Evolutionary conservation across 2,888 invertebrate species (phyloP).

Genomic region (Achlya flavicornis): DNA sequence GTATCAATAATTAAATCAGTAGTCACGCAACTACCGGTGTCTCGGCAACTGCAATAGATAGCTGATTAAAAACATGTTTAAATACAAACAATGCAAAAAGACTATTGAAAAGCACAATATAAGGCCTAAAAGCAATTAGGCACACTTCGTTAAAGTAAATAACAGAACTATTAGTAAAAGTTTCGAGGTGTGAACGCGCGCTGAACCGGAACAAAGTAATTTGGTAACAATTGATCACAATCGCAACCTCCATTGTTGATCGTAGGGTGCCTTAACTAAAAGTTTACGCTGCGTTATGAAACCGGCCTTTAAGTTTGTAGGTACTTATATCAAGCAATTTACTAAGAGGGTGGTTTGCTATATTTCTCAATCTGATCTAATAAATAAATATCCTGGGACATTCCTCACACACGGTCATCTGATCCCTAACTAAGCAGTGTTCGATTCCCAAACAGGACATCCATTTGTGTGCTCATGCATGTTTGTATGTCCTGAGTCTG

Average conservation of each 20-base stretch:
- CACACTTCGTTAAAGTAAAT: conserved; percentile 12
- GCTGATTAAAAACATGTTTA: neutral
- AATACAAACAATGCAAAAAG: neutral
- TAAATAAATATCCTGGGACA: too few species aligned
- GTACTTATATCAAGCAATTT: neutral
- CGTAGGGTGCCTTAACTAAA: conserved; percentile 7
- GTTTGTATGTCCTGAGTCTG: too few species aligned
- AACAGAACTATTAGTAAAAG: conserved; percentile 4
- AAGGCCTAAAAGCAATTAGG: conserved; percentile 10
- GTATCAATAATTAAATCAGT: neutral
- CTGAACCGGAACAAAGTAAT: conserved; percentile 7
- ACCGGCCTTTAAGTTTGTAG: neutral
- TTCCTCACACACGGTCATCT: too few species aligned
- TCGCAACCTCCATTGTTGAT: conserved; percentile 2
- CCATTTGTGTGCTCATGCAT: too few species aligned
- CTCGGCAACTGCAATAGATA: neutral
- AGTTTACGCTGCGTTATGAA: conserved; percentile 4
- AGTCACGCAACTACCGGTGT: neutral
- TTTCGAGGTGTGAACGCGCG: conserved; percentile 7
- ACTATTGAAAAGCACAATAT: conserved; percentile 6
- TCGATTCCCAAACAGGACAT: too few species aligned
- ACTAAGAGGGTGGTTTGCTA: conserved; percentile 16
- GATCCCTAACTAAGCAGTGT: too few species aligned
- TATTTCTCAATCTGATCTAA: neutral
- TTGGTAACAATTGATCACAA: conserved; percentile 6